Evolutionary conservation across 2,113 vertebrate genomes (phyloP).

Genomic region (Mustela nigripes): DNA sequence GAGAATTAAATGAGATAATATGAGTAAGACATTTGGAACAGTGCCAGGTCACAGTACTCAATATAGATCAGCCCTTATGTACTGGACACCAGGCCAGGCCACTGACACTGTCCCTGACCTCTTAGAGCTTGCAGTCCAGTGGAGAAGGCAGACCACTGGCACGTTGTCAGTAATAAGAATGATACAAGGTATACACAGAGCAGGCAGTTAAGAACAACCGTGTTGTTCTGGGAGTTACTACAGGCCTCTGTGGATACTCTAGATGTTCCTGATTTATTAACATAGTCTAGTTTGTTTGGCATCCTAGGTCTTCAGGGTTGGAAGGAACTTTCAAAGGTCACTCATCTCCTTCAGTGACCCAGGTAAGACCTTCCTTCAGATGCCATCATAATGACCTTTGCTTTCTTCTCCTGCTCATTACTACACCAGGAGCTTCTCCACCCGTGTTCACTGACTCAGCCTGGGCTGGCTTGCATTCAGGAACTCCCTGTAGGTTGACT

Average conservation of each 20-base stretch:
- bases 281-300: background rate
- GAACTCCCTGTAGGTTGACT: background rate
- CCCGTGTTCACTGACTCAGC: fast-evolving
- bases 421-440: background rate
- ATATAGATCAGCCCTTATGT: background rate
- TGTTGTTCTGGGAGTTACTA: background rate
- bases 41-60: background rate
- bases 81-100: background rate
- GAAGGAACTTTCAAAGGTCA: background rate
- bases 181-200: too few relatives aligned
- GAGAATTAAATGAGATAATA: background rate
- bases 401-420: background rate
- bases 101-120: background rate
- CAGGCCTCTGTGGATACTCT: background rate
- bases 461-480: background rate
- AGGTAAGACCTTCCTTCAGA: background rate
- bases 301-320: background rate
- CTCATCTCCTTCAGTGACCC: background rate
- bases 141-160: background rate
- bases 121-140: background rate
- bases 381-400: too few relatives aligned
- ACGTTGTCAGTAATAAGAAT: background rate
- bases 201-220: too few relatives aligned
- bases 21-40: background rate
- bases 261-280: background rate